Conservation (phyloP, 2,797 vertebrate genomes). For the Heteromormyrus szaboi region DNA sequence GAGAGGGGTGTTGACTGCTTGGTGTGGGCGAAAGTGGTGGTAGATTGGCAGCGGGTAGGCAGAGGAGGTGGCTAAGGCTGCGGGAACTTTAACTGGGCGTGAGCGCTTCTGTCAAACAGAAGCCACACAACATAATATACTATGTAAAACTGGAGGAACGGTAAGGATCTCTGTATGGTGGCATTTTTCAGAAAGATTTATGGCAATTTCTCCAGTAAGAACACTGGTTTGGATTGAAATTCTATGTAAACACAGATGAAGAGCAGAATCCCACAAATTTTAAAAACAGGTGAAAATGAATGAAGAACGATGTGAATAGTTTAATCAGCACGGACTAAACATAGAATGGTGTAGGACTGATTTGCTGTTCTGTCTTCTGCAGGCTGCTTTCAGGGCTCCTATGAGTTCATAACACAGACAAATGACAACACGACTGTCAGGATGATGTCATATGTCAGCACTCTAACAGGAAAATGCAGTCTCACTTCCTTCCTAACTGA, state of each 20-base stretch:
- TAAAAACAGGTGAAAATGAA: background rate
- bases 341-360: background rate
- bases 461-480: background rate
- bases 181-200: background rate
- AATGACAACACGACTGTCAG: background rate
- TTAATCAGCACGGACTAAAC: background rate
- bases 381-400: background rate
- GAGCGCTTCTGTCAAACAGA: background rate
- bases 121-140: background rate
- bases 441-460: background rate
- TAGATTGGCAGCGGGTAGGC: background rate
- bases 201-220: background rate
- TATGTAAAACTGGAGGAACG: background rate
- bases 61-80: background rate
- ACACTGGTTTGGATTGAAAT: background rate
- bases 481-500: background rate
- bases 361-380: background rate
- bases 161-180: background rate
- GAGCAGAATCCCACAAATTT: background rate
- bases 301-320: background rate
- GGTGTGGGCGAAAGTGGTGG: background rate
- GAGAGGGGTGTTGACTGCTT: background rate
- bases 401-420: background rate
- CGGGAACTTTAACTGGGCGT: background rate
- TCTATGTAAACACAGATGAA: background rate